Conservation (phyloP, 2,888 invertebrate genomes). For the Polia nebulosa region DNA sequence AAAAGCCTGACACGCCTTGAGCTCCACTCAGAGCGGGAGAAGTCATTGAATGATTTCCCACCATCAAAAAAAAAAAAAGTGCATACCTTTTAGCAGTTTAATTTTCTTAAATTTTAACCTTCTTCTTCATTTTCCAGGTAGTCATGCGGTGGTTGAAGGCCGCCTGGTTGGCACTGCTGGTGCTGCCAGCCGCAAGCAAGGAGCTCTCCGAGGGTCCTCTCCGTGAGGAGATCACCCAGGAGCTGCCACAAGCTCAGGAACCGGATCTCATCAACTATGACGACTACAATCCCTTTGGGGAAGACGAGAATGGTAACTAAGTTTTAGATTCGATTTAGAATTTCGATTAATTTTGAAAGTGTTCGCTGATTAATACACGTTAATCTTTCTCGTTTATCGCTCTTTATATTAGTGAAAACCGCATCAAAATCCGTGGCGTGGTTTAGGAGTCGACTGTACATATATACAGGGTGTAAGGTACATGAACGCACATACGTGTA, state of each 20-base stretch:
- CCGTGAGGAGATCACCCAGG: constrained; percentile 68
- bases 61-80: too few relatives aligned
- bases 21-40: too few relatives aligned
- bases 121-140: constrained; percentile 37
- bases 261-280: constrained; percentile 80
- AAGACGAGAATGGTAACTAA: constrained; percentile 80
- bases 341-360: neutral
- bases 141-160: constrained; percentile 78
- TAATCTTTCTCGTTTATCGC: too few relatives aligned
- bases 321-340: neutral
- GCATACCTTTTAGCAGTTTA: too few relatives aligned
- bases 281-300: constrained; percentile 80
- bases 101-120: too few relatives aligned
- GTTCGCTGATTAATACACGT: neutral
- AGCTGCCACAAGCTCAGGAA: constrained; percentile 82
- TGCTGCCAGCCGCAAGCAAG: constrained; percentile 76
- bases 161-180: constrained; percentile 78
- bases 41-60: too few relatives aligned
- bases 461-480: too few relatives aligned
- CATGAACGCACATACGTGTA: too few relatives aligned
- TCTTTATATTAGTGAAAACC: too few relatives aligned
- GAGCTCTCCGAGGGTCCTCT: constrained; percentile 75
- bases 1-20: too few relatives aligned
- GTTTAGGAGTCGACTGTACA: too few relatives aligned
- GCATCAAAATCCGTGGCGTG: too few relatives aligned